These are phyloP conservation scores for Synanthedon vespiformis DNA, from an alignment of 2,888 invertebrate species.

Conservation along the genomic window DNA sequence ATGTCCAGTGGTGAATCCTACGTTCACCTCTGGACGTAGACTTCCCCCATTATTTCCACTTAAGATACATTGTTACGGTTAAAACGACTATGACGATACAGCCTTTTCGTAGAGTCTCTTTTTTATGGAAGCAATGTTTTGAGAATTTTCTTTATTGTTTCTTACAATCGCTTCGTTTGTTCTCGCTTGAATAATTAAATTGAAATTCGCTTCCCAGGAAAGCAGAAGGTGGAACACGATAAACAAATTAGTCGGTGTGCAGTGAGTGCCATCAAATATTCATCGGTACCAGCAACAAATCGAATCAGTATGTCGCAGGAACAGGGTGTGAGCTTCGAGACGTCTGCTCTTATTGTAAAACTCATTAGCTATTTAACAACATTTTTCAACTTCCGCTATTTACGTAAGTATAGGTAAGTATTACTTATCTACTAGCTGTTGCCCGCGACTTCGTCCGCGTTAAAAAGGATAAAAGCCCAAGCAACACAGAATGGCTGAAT, in stretches of 20 bases:
- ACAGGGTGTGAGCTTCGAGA: constrained; percentile 34
- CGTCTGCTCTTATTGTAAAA: constrained; percentile 39
- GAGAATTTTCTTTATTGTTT: neutral
- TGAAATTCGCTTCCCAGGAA: constrained; percentile 28
- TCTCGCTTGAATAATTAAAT: constrained; percentile 14
- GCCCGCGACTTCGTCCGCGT: too few species aligned
- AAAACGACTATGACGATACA: too few species aligned
- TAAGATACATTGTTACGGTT: too few species aligned
- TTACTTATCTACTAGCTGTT: too few species aligned
- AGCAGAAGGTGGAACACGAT: constrained; percentile 50
- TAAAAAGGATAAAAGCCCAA: too few species aligned
- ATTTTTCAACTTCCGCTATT: too few species aligned
- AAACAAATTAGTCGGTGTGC: constrained; percentile 66
- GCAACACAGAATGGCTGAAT: too few species aligned
- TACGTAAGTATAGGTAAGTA: too few species aligned
- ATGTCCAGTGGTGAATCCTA: too few species aligned
- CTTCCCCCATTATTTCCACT: too few species aligned
- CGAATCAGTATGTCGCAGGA: constrained; percentile 54
- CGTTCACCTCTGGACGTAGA: too few species aligned
- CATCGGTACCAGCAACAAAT: constrained; percentile 66
- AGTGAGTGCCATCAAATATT: constrained; percentile 69
- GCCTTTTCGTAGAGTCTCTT: neutral
- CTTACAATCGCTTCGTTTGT: neutral
- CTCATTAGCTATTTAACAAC: constrained; percentile 13
- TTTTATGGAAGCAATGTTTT: neutral